phyloP scores from a whole-genome alignment of 2,797 vertebrate genomes.

The Sebastes reedi region DNA sequence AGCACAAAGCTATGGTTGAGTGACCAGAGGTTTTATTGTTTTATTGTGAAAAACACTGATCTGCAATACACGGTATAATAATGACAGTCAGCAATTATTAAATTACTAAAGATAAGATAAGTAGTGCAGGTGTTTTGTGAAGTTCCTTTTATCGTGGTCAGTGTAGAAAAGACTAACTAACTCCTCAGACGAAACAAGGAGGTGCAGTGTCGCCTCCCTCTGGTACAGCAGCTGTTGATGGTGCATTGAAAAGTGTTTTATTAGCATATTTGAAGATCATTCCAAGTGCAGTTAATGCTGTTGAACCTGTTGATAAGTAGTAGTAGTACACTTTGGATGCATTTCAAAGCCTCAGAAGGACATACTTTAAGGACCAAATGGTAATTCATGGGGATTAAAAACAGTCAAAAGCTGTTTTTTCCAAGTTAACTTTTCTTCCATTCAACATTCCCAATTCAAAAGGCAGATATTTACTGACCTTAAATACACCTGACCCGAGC shows the following conservation, averaged over 20 bases:
- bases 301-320: not conserved
- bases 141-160: not conserved
- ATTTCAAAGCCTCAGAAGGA: not conserved
- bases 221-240: conserved; percentile 20
- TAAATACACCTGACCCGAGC: conserved; percentile 25
- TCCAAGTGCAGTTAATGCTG: not conserved
- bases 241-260: not conserved
- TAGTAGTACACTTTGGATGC: not conserved
- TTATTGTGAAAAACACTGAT: not conserved
- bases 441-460: not conserved
- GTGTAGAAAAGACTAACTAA: not conserved
- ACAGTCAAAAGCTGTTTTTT: not conserved
- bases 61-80: not conserved
- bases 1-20: not conserved
- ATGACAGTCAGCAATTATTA: not conserved
- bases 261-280: not conserved
- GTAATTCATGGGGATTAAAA: not conserved
- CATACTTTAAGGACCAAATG: not conserved
- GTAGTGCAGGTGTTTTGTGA: not conserved
- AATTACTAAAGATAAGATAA: not conserved
- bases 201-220: conserved; percentile 48
- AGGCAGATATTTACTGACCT: conserved; percentile 7
- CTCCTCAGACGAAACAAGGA: not conserved
- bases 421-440: not conserved
- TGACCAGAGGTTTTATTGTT: not conserved